These are phyloP conservation scores for Heliothis peltigera DNA, from an alignment of 2,888 invertebrate species.

Conservation along the genomic window DNA sequence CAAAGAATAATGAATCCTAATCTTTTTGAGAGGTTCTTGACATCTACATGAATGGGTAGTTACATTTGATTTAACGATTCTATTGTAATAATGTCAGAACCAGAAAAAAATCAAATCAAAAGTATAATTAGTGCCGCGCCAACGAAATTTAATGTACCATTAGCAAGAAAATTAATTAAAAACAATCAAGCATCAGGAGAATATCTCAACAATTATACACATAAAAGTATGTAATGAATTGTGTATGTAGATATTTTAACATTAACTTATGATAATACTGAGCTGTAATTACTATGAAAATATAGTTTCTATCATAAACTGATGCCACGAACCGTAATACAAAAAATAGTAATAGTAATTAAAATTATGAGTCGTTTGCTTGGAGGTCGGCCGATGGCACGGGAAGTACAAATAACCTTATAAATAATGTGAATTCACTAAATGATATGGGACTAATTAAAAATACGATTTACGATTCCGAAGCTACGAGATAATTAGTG, in stretches of 20 bases:
- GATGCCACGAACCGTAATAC: conserved; percentile 36
- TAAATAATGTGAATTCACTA: conserved; percentile 68
- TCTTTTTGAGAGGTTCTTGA: conserved; percentile 50
- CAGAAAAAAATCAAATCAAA: conserved; percentile 49
- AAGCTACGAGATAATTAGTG: conserved; percentile 66
- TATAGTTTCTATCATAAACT: conserved; percentile 52
- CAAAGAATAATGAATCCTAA: conserved; percentile 31
- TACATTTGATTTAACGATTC: conserved; percentile 49
- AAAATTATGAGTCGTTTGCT: conserved; percentile 67
- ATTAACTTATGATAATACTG: conserved; percentile 54
- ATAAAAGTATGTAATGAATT: conserved; percentile 53
- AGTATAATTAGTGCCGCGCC: conserved; percentile 56
- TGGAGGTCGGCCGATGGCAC: conserved; percentile 74
- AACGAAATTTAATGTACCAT: conserved; percentile 64
- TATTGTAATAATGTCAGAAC: conserved; percentile 49
- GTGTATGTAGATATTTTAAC: conserved; percentile 52
- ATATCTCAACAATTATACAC: conserved; percentile 55
- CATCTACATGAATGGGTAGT: conserved; percentile 55
- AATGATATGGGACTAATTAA: conserved; percentile 68
- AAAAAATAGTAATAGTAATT: conserved; percentile 59
- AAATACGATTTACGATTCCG: conserved; percentile 70
- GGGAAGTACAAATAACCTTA: conserved; percentile 72
- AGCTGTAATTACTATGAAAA: conserved; percentile 54
- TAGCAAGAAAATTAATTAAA: conserved; percentile 51
- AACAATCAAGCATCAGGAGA: conserved; percentile 50